A percentile compares a stretch with the other conserved stretches of the same genome.
Conservation (phyloP, 2,888 invertebrate species). For the Epirrita christyi region DNA sequence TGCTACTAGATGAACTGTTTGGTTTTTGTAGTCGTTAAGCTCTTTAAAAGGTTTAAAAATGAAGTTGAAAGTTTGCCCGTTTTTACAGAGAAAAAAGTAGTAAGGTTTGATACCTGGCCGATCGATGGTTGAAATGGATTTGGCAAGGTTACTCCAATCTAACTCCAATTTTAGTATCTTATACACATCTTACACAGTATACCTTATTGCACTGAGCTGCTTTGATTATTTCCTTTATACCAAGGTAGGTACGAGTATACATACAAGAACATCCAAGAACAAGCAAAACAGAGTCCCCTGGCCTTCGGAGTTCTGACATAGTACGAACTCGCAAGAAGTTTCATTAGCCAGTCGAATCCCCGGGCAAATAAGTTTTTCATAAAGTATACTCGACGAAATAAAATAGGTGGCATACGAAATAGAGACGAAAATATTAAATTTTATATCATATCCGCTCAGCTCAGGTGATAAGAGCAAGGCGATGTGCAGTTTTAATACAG, state of each 20-base stretch:
- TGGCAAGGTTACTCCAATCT: too few species aligned
- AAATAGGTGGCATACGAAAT: slow-evolving; percentile 8
- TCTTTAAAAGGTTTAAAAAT: background rate
- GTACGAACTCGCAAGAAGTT: slow-evolving; percentile 7
- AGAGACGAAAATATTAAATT: slow-evolving; percentile 14
- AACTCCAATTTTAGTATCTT: too few species aligned
- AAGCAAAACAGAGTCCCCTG: background rate
- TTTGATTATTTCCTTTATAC: too few species aligned
- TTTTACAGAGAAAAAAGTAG: too few species aligned
- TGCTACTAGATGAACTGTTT: background rate
- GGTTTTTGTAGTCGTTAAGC: slow-evolving; percentile 1
- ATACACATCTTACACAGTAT: too few species aligned
- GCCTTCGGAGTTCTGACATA: slow-evolving; percentile 4
- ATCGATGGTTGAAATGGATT: too few species aligned
- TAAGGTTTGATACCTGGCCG: too few species aligned
- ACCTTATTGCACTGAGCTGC: too few species aligned
- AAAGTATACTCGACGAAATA: slow-evolving; percentile 5
- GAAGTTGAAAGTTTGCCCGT: background rate
- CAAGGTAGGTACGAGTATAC: background rate
- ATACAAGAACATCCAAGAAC: background rate
- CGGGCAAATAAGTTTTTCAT: slow-evolving; percentile 8
- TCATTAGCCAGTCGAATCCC: slow-evolving; percentile 13
- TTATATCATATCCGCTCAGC: slow-evolving; percentile 15
- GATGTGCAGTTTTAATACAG: background rate
- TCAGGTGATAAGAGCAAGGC: slow-evolving; percentile 7